Evolutionary conservation across 2,113 vertebrate genomes (phyloP), one percentile per base, ranked within the genome.

Genomic region (Ammospiza nelsoni): DNA sequence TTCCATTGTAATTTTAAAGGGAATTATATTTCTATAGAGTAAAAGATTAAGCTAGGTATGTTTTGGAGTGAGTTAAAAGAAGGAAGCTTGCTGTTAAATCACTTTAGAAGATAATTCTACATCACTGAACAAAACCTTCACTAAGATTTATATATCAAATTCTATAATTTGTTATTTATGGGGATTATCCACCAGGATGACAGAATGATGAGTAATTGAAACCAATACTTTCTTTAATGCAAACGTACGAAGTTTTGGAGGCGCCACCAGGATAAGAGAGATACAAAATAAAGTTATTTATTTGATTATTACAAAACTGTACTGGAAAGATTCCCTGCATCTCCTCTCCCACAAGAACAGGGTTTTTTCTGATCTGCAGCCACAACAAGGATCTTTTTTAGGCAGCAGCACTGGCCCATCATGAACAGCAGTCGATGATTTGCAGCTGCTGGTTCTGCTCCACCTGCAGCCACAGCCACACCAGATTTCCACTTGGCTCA

Each of bases 401-500:
- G 74, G 68, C 66, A 89, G 24, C 2, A 5, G 35, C 48, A 35
- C 12, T 28, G n/a, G 27, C n/a, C 24, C 48, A 37, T 37, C n/a
- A 2, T 8, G 43, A 82, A 16, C 12, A 33, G 43, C 10, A 72
- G 52, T 7, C 14, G 1, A 3, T 1, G 5, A 48, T 12, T 24
- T 33, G 15, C 35, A 89, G 72, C 51, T 84, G n/a, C 46, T 28
- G 43, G 29, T 77, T 11, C 59, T 66, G 63, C 65, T 37, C 31
- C 65, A 61, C 14, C 59, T 62, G 41, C 20, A 73, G 39, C 20
- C 65, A 43, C 14, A 41, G 25, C 41, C 46, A 46, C 9, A 33
- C 15, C 9, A n/a, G 6, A 54, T 55, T 85, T 51, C 51, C 3
- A 5, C 13, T 25, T 18, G 23, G 37, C 48, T 67, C n/a, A 58